Evolutionary conservation across 2,888 invertebrate species (phyloP).

Genomic region (Fragum sueziense): DNA sequence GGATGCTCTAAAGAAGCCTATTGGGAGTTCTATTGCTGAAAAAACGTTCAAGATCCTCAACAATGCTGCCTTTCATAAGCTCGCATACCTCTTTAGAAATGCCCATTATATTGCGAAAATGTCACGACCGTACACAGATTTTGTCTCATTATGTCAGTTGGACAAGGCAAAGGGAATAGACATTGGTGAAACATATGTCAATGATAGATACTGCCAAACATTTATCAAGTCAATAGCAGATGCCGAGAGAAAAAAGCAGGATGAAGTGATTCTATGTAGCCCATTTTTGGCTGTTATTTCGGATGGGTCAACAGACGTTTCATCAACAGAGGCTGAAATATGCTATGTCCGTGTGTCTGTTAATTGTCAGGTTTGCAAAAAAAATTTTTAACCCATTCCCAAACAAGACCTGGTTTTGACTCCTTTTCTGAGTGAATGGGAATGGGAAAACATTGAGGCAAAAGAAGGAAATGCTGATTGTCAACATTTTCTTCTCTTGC

Average conservation of each 20-base stretch:
- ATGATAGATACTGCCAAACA: constrained; percentile 19
- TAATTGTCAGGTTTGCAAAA: constrained; percentile 24
- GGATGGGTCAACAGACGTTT: constrained; percentile 25
- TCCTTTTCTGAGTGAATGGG: no score
- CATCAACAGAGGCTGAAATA: constrained; percentile 19
- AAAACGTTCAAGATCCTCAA: not conserved
- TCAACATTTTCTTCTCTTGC: no score
- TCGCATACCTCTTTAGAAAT: constrained; percentile 11
- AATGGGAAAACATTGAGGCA: no score
- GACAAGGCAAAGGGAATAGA: constrained; percentile 21
- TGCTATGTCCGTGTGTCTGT: not conserved
- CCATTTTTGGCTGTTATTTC: constrained; percentile 18
- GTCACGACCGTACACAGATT: constrained; percentile 15
- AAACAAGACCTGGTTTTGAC: no score
- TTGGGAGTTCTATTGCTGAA: not conserved
- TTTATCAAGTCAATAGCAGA: constrained; percentile 17
- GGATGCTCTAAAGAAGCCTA: not conserved
- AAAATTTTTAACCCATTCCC: no score
- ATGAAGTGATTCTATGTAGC: not conserved
- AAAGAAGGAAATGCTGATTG: no score
- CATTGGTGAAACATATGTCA: constrained; percentile 2
- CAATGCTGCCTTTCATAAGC: not conserved
- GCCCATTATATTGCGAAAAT: constrained; percentile 21
- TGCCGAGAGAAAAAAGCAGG: not conserved
- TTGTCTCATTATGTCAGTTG: constrained; percentile 10